Evolutionary conservation across 2,888 invertebrate genomes (phyloP).

Genomic region (Caenorhabditis doughertyi): DNA sequence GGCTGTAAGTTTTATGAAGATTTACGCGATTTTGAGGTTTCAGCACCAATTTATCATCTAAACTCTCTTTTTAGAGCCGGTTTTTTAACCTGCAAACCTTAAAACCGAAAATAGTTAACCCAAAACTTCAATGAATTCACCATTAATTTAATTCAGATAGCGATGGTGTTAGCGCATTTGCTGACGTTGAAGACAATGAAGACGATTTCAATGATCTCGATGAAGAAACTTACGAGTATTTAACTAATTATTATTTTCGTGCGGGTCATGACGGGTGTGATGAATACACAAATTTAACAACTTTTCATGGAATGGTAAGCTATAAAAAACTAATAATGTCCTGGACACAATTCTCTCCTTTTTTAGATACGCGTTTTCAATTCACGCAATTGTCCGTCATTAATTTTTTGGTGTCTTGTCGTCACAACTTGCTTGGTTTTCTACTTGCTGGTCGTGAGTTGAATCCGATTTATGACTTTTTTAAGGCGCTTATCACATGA

Average conservation of each 20-base stretch:
- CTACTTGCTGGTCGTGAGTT: conserved; percentile 74
- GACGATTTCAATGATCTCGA: conserved; percentile 29
- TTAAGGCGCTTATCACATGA: conserved; percentile 54
- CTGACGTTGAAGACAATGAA: conserved; percentile 24
- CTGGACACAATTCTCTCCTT: background rate
- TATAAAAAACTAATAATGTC: background rate
- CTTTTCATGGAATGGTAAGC: conserved; percentile 72
- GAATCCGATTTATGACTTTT: conserved; percentile 53
- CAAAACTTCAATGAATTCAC: background rate
- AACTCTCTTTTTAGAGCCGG: no score
- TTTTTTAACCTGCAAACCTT: no score
- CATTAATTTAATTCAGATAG: conserved; percentile 36
- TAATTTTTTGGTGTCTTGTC: conserved; percentile 75
- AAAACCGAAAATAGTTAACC: background rate
- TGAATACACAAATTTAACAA: conserved; percentile 70
- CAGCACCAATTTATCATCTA: no score
- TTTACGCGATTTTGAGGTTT: no score
- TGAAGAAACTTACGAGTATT: conserved; percentile 48
- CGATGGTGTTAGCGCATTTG: conserved; percentile 27
- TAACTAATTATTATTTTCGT: conserved; percentile 53
- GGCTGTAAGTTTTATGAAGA: conserved; percentile 33
- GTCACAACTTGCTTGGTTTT: conserved; percentile 74
- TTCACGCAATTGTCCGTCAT: conserved; percentile 73
- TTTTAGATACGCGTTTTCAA: conserved; percentile 72
- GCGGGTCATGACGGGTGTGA: conserved; percentile 66